Conservation (phyloP, 2,797 vertebrate genomes). For the Chelidonichthys spinosus region DNA sequence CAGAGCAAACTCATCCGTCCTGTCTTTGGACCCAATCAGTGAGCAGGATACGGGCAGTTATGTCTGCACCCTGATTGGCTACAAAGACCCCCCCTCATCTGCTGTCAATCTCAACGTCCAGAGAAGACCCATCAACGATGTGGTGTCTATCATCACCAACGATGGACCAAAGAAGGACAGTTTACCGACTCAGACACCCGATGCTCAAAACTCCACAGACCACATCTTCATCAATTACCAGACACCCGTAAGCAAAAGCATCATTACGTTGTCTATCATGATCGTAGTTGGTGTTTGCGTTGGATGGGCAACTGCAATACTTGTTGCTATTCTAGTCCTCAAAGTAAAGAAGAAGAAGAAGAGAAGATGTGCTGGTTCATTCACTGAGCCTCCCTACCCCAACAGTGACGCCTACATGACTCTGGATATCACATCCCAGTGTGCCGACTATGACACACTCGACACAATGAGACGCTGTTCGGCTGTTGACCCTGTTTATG, state of each 20-base stretch:
- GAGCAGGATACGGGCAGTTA: constrained; percentile 13
- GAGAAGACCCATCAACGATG: neutral
- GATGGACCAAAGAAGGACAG: neutral
- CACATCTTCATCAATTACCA: neutral
- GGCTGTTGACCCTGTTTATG: neutral
- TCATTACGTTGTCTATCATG: neutral
- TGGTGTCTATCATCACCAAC: no score
- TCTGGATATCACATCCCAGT: constrained; percentile 7
- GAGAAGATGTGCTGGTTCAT: neutral
- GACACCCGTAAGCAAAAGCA: neutral
- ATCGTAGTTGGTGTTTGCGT: neutral
- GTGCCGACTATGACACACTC: constrained; percentile 26
- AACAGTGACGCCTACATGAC: neutral
- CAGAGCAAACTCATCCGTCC: neutral
- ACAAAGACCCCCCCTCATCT: constrained; percentile 2
- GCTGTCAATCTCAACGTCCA: constrained; percentile 27
- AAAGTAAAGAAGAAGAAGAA: constrained; percentile 2
- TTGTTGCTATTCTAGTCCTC: neutral
- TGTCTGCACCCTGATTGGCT: constrained; percentile 10
- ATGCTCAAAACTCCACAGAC: neutral
- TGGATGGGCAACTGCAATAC: neutral
- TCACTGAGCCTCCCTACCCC: neutral
- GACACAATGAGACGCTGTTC: neutral
- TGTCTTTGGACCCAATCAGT: constrained; percentile 25
- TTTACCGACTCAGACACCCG: neutral